Conservation (phyloP, 2,797 vertebrate genomes). For the Eremophila alpestris region DNA sequence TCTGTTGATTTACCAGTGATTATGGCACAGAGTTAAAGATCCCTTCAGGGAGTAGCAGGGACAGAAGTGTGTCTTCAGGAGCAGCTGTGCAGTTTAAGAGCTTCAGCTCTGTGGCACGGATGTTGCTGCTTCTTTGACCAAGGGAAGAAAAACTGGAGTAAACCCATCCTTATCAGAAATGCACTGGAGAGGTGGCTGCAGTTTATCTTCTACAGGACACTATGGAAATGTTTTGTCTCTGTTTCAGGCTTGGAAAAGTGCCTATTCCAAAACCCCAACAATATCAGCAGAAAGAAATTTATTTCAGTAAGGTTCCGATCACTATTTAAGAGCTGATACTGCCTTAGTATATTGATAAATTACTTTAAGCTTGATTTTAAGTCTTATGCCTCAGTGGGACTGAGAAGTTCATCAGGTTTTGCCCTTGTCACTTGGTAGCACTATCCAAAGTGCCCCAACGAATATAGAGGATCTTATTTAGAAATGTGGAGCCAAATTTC, state of each 20-base stretch:
- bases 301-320: neutral
- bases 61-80: neutral
- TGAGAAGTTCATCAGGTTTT: neutral
- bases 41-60: neutral
- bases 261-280: neutral
- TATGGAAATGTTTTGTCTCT: neutral
- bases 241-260: neutral
- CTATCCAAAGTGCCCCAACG: neutral
- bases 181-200: neutral
- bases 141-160: neutral
- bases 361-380: neutral
- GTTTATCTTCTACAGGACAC: neutral
- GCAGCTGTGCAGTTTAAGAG: neutral
- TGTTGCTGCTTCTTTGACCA: neutral
- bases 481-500: neutral
- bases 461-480: neutral
- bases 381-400: neutral
- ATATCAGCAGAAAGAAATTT: neutral
- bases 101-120: neutral
- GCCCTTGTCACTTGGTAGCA: neutral
- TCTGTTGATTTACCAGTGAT: constrained; percentile 19
- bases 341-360: neutral
- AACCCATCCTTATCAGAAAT: neutral
- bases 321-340: neutral
- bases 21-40: neutral